A percentile compares a stretch with the other conserved stretches of the same genome.
Evolutionary conservation across 2,113 vertebrate genomes (phyloP).

Genomic region (Hoplias malabaricus): DNA sequence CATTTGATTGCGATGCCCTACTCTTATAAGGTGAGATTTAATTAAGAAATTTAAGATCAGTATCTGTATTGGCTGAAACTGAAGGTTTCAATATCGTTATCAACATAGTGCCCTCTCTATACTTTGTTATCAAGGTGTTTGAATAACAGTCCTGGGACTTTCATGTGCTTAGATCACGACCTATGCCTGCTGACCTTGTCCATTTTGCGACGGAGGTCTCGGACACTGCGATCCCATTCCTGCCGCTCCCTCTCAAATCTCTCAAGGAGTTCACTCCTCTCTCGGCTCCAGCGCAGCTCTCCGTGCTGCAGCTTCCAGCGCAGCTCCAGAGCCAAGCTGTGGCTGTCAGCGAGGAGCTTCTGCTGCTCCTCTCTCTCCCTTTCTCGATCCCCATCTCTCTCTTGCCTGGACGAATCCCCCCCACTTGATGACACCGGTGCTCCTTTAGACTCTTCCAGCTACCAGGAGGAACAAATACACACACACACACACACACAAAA

Average conservation of each 20-base stretch:
- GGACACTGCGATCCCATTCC: constrained; percentile 85
- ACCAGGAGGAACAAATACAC: not conserved
- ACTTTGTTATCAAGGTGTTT: too few species aligned
- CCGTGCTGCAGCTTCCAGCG: constrained; percentile 90
- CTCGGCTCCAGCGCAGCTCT: constrained; percentile 87
- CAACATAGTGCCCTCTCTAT: too few species aligned
- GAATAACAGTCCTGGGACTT: too few species aligned
- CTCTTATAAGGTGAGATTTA: too few species aligned
- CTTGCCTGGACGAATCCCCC: constrained; percentile 43
- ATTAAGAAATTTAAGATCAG: too few species aligned
- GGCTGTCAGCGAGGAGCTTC: constrained; percentile 87
- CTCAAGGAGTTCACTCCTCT: constrained; percentile 85
- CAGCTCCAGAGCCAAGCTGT: constrained; percentile 84
- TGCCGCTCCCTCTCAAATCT: constrained; percentile 80
- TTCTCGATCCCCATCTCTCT: too few species aligned
- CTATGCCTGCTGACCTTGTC: constrained; percentile 76
- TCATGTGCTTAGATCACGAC: too few species aligned
- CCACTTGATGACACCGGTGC: not conserved
- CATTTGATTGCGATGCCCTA: too few species aligned
- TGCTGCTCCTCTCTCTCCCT: constrained; percentile 86
- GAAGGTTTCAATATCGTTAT: too few species aligned
- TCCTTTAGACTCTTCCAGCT: constrained; percentile 58
- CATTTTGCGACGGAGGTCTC: constrained; percentile 82
- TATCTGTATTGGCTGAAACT: too few species aligned
- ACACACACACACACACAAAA: not conserved